Evolutionary conservation across 2,888 invertebrate species (phyloP), one percentile per base, ranked within the genome.

Genomic region (Alviniconcha strummeri): DNA sequence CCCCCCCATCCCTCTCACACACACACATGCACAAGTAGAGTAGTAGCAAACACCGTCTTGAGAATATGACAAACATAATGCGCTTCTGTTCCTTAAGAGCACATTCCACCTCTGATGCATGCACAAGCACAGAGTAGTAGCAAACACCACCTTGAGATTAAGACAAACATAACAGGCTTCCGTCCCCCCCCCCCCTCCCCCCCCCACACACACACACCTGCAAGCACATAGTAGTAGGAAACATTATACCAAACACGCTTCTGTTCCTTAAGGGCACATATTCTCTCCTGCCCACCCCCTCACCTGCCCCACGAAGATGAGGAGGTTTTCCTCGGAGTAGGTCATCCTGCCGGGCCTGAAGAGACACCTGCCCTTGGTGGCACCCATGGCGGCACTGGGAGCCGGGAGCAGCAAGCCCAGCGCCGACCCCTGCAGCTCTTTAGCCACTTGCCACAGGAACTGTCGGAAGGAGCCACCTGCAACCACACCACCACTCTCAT

Each of bases 381-480:
- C 87, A n/a, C 90, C 89, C 56, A 86, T 86, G 11, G 88, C 89
- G 1, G 91, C 86, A 82, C 91, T 91, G 17, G 91, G 91, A 85
- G 93, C 92, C 57, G 90, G 90, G 55, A 93, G 88, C 83, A 94
- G 87, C 17, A 93, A 84, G 36, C 89, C 88, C 54, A 94, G 83
- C 0, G 89, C n/a, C 5, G 91, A 88, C 55, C 90, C 89, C 85
- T 93, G 92, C 7, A 94, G 86, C 84, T 94, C 93, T 69, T 90
- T 89, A 0, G 92, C 91, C 82, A 92, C 90, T 87, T 93, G 92
- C 88, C 93, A 91, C 81, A 94, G 89, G 85, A 93, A 94, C 84
- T 94, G 94, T 15, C 94, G 90, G 89, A 94, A 94, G 11, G 93
- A 94, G 6, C 94, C 94, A 92, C 93, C 93, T 93, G 85, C 13